Conservation (phyloP, 2,888 invertebrate genomes). For the Synanthedon vespiformis region DNA sequence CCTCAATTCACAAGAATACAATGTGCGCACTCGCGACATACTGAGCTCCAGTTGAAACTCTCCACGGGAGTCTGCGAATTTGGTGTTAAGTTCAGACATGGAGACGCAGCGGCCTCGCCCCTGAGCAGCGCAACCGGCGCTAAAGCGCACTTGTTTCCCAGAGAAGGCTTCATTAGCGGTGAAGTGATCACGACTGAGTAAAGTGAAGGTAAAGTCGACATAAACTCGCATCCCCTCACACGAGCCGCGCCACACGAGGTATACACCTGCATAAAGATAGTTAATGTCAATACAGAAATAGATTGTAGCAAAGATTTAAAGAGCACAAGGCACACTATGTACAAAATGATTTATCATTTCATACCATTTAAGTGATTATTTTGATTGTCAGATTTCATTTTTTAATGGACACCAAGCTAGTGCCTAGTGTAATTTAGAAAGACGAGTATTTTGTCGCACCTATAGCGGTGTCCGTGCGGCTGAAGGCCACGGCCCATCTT, state of each 20-base stretch:
- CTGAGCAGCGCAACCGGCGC: conserved; percentile 77
- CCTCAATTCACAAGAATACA: conserved; percentile 79
- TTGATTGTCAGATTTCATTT: too few species aligned
- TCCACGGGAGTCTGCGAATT: conserved; percentile 83
- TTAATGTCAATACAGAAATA: not conserved
- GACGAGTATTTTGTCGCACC: conserved; percentile 21
- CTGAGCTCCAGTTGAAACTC: conserved; percentile 84
- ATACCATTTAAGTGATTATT: too few species aligned
- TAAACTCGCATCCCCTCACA: conserved; percentile 81
- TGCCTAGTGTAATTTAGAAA: too few species aligned
- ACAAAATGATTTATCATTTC: too few species aligned
- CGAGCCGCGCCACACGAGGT: conserved; percentile 81
- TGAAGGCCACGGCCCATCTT: conserved; percentile 85
- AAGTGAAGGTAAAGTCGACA: conserved; percentile 84
- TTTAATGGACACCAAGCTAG: too few species aligned
- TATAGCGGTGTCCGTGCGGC: conserved; percentile 78
- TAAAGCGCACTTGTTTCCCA: conserved; percentile 79
- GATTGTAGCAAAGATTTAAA: not conserved
- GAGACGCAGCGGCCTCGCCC: conserved; percentile 81
- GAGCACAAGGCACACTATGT: too few species aligned
- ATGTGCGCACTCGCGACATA: conserved; percentile 79
- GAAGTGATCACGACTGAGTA: conserved; percentile 85
- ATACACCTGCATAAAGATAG: conserved; percentile 73
- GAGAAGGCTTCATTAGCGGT: conserved; percentile 84
- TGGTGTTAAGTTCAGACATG: conserved; percentile 75